Conservation (phyloP, 2,888 invertebrate species). For the Andrena chrysosceles region DNA sequence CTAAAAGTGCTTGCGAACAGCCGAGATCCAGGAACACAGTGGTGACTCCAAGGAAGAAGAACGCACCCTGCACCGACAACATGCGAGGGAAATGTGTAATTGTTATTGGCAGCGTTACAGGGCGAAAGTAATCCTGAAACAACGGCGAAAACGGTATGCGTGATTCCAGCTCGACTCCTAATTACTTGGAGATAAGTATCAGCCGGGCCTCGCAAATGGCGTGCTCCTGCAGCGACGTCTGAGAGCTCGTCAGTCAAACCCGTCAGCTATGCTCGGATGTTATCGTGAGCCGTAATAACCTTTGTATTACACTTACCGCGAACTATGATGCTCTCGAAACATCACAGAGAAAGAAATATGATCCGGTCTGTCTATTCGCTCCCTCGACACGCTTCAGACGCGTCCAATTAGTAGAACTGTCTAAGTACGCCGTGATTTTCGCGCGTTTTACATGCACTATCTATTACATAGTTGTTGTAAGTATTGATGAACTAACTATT, state of each 20-base stretch:
- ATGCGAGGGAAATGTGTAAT: slow-evolving; percentile 69
- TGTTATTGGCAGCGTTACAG: slow-evolving; percentile 72
- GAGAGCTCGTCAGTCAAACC: slow-evolving; percentile 81
- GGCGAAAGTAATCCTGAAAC: slow-evolving; percentile 58
- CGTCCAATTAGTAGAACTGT: not conserved
- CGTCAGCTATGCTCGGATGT: slow-evolving; percentile 76
- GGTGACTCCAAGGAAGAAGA: not conserved
- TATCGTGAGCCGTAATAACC: slow-evolving; percentile 76
- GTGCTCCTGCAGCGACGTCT: slow-evolving; percentile 81
- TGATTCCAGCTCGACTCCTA: slow-evolving; percentile 80
- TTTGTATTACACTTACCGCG: slow-evolving; percentile 70
- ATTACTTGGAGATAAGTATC: slow-evolving; percentile 83
- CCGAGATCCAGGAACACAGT: too few relatives aligned
- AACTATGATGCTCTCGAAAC: slow-evolving; percentile 65
- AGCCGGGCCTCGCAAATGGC: slow-evolving; percentile 78
- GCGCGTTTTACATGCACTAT: not conserved
- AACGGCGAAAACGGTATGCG: slow-evolving; percentile 72
- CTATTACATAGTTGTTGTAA: not conserved
- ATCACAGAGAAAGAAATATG: slow-evolving; percentile 45
- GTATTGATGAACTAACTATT: not conserved
- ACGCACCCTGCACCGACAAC: not conserved
- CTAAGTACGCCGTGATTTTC: slow-evolving; percentile 4
- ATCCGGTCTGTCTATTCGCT: slow-evolving; percentile 7
- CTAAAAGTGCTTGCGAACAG: too few relatives aligned
- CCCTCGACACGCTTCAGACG: not conserved